Base-by-base conservation (phyloP, 2,113 vertebrate species). In the Stercorarius parasiticus region DNA sequence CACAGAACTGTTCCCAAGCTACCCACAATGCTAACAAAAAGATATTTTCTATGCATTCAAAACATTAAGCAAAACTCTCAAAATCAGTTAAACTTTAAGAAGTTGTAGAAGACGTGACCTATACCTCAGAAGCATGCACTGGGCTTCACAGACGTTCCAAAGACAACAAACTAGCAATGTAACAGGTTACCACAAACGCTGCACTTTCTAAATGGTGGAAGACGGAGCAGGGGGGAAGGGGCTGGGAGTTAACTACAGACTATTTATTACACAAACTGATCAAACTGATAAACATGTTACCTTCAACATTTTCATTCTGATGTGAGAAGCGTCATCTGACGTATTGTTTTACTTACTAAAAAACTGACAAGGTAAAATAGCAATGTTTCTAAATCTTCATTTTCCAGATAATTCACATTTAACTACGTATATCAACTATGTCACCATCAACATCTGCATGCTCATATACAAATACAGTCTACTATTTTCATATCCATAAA, bases 151-250 rank as follows among this genome's bases (percentile, higher is more conserved):
- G 30, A n/a, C 16, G 20, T 34, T 53, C 22, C 27, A 49, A 83
- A 86, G 50, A 69, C 34, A 50, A 40, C 22, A 80, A 64, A 58
- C 22, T 40, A 61, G 27, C 62, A 43, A 30, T 11, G 7, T 25
- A 59, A 53, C 0, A 59, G 9, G 49, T 47, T 73, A 55, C 34
- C 8, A 49, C 36, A 56, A 62, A 43, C 26, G 36, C 4, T 20
- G n/a, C 6, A 26, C 27, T 15, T 56, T 52, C 5, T 50, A 53
- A 47, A 38, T 11, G 58, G 22, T 13, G 5, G 8, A 2, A 6
- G 8, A 6, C 4, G 19, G 8, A 43, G 11, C 8, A 2, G 10
- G 13, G 19, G 15, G 4, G 5, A 5, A 5, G 5, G 7, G 15
- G 5, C 9, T 22, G 3, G 4, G 26, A 11, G 7, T 65, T 29